Base-by-base conservation (phyloP, 2,888 invertebrate species). In the Eubasilissa splendida region DNA sequence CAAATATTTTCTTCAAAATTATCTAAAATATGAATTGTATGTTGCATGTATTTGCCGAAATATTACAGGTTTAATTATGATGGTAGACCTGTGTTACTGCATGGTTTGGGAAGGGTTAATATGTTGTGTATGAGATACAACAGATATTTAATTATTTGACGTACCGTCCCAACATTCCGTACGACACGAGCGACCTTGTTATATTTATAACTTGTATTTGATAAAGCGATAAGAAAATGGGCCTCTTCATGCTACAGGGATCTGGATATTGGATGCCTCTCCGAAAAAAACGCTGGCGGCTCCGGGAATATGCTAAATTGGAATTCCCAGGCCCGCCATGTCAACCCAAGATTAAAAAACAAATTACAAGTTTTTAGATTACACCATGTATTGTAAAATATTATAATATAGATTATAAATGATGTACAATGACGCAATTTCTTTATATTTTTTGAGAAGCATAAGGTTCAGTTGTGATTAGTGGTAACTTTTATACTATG, bases 241-340 rank as follows among this genome's bases (percentile, higher is more conserved):
- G 22, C 1, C 33, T n/a, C 33, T 11, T 12, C 54, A 54, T 71
- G 71, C 31, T 1, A 12, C 54, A 11, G 31, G 54, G 33, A 54
- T 22, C 54, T 54, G 59, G 52, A 63, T 75, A 75, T 60, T 63
- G 60, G 75, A 75, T 63, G 75, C 22, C 53, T 63, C 63, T 76
- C 59, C 31, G n/a, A 53, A 31, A 50, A 53, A 76, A 76, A 60
- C 53, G 54, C 76, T 52, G 31, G 53, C 52, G 76, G 76, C n/a
- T 9, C 50, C 14, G 56, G 73, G n/a, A 53, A 22, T 22, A 63
- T 22, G 53, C 22, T n/a, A 76, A 76, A 76, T 76, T 76, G 53
- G 76, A 52, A 76, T 76, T 53, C 59, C 60, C 76, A 65, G 65
- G 52, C 22, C 71, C 53, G 54, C 50, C 14, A 52, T 68, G 50